Conservation (phyloP, 2,113 vertebrate species). For the Ardeotis arabs region DNA sequence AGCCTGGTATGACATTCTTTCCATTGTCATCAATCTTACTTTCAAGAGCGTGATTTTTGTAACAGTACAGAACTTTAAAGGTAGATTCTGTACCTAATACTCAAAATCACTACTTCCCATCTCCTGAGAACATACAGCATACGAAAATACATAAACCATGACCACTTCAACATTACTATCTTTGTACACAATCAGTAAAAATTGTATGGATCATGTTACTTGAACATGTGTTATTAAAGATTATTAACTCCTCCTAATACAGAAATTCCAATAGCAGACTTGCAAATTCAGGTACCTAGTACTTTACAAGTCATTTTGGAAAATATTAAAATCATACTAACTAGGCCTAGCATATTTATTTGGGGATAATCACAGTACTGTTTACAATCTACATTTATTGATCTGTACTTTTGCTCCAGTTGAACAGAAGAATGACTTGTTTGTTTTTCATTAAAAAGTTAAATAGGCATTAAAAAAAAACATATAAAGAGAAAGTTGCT, state of each 20-base stretch:
- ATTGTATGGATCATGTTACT: not conserved
- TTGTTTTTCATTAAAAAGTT: not conserved
- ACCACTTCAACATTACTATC: not conserved
- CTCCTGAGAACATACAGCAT: not conserved
- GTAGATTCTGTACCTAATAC: not conserved
- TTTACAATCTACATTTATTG: not conserved
- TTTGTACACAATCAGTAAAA: not conserved
- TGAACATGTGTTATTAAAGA: not conserved
- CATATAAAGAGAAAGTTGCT: not conserved
- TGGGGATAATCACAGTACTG: not conserved
- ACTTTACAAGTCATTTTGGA: not conserved
- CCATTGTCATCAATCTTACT: not conserved
- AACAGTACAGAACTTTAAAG: not conserved
- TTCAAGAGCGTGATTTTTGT: not conserved
- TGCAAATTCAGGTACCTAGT: not conserved
- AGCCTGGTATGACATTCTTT: rapidly evolving
- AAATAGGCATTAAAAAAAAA: not conserved
- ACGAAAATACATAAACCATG: not conserved
- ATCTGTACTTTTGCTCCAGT: not conserved
- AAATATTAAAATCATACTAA: not conserved
- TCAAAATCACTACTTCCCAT: not conserved
- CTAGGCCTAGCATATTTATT: not conserved
- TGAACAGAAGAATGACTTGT: not conserved
- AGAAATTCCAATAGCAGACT: not conserved
- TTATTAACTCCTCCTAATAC: not conserved